Conservation (phyloP, 2,888 invertebrate genomes). For the Flabesymbios commensalis region DNA sequence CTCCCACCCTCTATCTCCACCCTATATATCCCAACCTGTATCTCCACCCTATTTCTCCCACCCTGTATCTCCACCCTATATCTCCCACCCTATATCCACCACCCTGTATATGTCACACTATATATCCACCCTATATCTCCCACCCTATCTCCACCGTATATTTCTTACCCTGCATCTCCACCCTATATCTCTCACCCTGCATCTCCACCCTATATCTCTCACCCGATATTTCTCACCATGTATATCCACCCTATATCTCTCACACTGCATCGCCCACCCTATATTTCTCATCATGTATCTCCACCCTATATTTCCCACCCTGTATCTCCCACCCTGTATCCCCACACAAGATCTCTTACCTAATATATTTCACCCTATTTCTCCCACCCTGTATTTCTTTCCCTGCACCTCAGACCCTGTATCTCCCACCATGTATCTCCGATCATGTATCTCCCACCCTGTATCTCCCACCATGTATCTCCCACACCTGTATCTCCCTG, state of each 20-base stretch:
- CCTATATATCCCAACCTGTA: too few relatives aligned
- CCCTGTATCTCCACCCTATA: too few relatives aligned
- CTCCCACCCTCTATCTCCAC: too few relatives aligned
- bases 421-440: neutral
- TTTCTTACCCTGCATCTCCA: slow-evolving; percentile 5
- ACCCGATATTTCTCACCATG: neutral
- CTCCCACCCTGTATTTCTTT: neutral
- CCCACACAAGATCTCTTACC: neutral
- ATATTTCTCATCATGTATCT: neutral
- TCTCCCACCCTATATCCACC: too few relatives aligned
- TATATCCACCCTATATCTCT: neutral
- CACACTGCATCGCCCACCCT: neutral
- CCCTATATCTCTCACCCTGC: neutral
- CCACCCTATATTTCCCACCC: neutral
- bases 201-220: neutral
- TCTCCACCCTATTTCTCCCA: too few relatives aligned
- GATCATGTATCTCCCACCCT: neutral
- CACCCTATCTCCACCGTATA: too few relatives aligned
- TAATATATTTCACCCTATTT: neutral
- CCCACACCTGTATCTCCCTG: neutral
- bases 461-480: neutral
- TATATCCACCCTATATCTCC: too few relatives aligned
- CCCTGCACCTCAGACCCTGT: neutral
- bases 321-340: neutral
- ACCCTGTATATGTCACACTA: too few relatives aligned